A percentile compares a stretch with the other conserved stretches of the same genome.
phyloP scores from a whole-genome alignment of 2,888 invertebrate species.

The Electrophaes corylata region DNA sequence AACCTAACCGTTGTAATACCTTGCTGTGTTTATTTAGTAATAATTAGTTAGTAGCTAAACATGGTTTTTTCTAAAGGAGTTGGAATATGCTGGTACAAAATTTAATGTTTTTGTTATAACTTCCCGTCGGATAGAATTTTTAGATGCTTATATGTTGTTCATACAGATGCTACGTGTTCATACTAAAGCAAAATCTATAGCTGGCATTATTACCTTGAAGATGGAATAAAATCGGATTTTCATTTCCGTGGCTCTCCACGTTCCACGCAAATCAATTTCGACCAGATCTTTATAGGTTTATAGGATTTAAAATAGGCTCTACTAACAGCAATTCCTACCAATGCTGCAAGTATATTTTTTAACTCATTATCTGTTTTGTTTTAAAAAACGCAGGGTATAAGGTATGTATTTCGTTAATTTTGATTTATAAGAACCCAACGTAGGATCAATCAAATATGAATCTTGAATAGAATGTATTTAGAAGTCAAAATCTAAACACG shows the following conservation, averaged over 20 bases:
- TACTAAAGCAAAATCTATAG: slow-evolving; percentile 6
- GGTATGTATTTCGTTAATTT: too few relatives aligned
- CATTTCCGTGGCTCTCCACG: slow-evolving; percentile 25
- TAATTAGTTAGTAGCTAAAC: too few relatives aligned
- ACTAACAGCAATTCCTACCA: not conserved
- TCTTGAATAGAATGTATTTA: too few relatives aligned
- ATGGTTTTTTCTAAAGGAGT: too few relatives aligned
- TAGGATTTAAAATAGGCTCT: slow-evolving; percentile 8
- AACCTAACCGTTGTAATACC: too few relatives aligned
- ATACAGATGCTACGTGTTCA: not conserved
- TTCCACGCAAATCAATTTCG: slow-evolving; percentile 27
- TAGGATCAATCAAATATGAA: too few relatives aligned
- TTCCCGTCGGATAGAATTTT: too few relatives aligned
- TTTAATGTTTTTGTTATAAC: too few relatives aligned
- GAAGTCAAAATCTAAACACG: not conserved
- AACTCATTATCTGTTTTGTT: not conserved
- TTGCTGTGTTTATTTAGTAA: too few relatives aligned
- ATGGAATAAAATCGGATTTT: slow-evolving; percentile 28
- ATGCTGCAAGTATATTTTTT: not conserved
- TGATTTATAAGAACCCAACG: too few relatives aligned
- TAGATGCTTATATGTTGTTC: not conserved
- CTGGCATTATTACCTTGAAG: slow-evolving; percentile 8
- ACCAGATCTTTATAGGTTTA: slow-evolving; percentile 18
- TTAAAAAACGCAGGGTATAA: not conserved
- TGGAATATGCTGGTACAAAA: too few relatives aligned